phyloP scores from a whole-genome alignment of 2,113 vertebrate species.

The Ophiodon elongatus region DNA sequence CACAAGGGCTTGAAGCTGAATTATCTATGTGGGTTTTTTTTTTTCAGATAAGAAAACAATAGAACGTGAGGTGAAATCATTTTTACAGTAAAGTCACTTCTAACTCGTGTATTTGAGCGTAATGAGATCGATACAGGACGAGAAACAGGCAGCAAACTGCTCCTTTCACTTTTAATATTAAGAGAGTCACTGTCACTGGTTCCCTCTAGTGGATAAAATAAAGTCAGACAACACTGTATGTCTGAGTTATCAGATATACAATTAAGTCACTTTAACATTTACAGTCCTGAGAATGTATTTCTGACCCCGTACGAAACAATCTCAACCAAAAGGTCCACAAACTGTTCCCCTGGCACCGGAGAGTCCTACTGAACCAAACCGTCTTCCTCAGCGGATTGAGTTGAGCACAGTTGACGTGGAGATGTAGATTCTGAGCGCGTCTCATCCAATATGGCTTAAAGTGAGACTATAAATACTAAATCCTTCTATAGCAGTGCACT shows the following conservation, averaged over 20 bases:
- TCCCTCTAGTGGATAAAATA: slow-evolving; percentile 65
- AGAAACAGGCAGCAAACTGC: not conserved
- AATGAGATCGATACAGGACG: not conserved
- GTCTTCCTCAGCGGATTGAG: not conserved
- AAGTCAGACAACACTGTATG: not conserved
- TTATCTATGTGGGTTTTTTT: not conserved
- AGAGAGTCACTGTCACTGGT: slow-evolving; percentile 27
- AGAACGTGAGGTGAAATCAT: not conserved
- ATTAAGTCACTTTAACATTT: not conserved
- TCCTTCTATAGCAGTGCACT: not conserved
- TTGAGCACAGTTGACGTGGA: not conserved
- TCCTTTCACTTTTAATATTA: not conserved
- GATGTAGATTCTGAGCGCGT: not conserved
- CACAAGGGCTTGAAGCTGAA: not conserved
- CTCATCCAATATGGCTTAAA: not conserved
- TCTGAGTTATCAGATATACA: not conserved
- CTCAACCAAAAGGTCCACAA: not conserved
- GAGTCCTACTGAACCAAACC: not conserved
- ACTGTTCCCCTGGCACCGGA: not conserved
- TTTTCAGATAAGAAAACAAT: not conserved
- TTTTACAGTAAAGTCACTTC: not conserved
- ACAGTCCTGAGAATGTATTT: not conserved
- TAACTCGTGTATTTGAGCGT: not conserved
- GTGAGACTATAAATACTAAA: slow-evolving; percentile 4
- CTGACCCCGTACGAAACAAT: not conserved